Conservation (phyloP, 2,888 invertebrate species). For the Netelia virgata region DNA sequence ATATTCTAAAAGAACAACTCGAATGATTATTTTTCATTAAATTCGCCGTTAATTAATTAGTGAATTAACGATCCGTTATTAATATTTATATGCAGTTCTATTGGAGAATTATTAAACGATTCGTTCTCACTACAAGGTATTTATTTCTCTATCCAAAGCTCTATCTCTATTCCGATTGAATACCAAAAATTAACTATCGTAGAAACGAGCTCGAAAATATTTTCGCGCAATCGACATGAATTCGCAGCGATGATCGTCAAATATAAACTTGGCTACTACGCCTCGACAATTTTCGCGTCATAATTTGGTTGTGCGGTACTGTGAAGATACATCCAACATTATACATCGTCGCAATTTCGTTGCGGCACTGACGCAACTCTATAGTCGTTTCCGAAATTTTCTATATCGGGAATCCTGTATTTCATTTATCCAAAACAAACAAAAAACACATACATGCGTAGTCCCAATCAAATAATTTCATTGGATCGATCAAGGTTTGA, state of each 20-base stretch:
- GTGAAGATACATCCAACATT: conserved; percentile 17
- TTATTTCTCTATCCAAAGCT: neutral
- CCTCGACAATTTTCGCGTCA: conserved; percentile 69
- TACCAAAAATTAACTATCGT: neutral
- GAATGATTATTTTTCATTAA: too few relatives aligned
- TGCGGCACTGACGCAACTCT: conserved; percentile 32
- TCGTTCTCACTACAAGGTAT: too few relatives aligned
- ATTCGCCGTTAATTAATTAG: too few relatives aligned
- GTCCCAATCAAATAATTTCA: too few relatives aligned
- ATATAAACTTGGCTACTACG: conserved; percentile 77
- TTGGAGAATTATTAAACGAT: too few relatives aligned
- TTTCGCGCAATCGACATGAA: conserved; percentile 63
- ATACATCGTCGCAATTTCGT: neutral
- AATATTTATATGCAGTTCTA: too few relatives aligned
- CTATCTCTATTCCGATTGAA: neutral
- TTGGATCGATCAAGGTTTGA: too few relatives aligned
- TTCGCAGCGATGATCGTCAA: conserved; percentile 74
- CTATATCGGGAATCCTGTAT: neutral
- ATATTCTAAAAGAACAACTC: too few relatives aligned
- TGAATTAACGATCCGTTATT: too few relatives aligned
- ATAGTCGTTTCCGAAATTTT: conserved; percentile 33
- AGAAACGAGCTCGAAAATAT: neutral
- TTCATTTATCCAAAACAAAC: neutral
- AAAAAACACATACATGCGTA: neutral
- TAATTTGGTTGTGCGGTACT: conserved; percentile 49